Conservation (phyloP, 2,888 invertebrate species). For the Drosophila kuntzei region DNA sequence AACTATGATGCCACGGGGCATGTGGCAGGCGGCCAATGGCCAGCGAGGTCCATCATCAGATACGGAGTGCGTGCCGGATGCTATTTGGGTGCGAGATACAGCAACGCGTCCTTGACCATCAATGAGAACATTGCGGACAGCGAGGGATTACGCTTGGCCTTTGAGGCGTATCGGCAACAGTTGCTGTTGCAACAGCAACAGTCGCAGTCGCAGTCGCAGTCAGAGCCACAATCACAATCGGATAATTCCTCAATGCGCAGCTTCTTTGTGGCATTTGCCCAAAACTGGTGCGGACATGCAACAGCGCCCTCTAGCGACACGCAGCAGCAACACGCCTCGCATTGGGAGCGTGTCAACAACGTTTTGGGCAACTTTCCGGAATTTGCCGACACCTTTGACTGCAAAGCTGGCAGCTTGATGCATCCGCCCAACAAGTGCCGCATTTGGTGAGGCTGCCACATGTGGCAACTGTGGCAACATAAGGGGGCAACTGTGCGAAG, state of each 20-base stretch:
- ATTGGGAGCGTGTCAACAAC: slow-evolving; percentile 82
- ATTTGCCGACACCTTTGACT: slow-evolving; percentile 74
- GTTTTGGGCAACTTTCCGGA: slow-evolving; percentile 80
- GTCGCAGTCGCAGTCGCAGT: slow-evolving; percentile 6
- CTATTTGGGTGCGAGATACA: slow-evolving; percentile 72
- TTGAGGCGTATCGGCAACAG: slow-evolving; percentile 58
- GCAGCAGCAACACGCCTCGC: slow-evolving; percentile 64
- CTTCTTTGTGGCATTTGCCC: slow-evolving; percentile 83
- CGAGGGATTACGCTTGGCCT: slow-evolving; percentile 81
- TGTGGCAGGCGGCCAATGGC: slow-evolving; percentile 68
- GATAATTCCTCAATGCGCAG: slow-evolving; percentile 5
- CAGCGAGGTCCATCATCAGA: slow-evolving; percentile 75
- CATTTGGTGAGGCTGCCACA: slow-evolving; percentile 71
- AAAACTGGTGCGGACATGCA: slow-evolving; percentile 80
- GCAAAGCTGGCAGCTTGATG: slow-evolving; percentile 68
- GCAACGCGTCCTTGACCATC: slow-evolving; percentile 69
- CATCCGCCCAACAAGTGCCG: slow-evolving; percentile 81
- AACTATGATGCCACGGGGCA: slow-evolving; percentile 81
- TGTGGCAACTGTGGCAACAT: too few relatives aligned
- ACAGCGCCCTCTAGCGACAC: slow-evolving; percentile 1
- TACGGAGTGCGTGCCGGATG: slow-evolving; percentile 78
- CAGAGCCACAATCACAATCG: neutral
- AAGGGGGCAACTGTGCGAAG: too few relatives aligned
- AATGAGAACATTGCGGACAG: slow-evolving; percentile 84
- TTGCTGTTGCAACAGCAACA: slow-evolving; percentile 26